Evolutionary conservation across 1,140 invertebrate genomes (phyloP).

Genomic region (Apolygus lucorum): DNA sequence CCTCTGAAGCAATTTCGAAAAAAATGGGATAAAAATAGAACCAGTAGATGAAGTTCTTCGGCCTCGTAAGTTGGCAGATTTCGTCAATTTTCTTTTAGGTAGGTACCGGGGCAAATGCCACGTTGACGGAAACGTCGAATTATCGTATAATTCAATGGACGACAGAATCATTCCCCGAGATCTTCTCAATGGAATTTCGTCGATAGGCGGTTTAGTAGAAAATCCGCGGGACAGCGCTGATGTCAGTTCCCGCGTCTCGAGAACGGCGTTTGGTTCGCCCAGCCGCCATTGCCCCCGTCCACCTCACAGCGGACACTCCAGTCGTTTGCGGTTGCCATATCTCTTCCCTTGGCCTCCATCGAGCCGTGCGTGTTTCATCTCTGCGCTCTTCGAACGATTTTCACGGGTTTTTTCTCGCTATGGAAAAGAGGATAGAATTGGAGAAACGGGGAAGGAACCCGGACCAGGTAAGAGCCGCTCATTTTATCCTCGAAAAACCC

Average conservation of each 20-base stretch:
- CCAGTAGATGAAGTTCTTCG: no score
- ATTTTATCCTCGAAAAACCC: neutral
- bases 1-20: no score
- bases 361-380: neutral
- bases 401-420: conserved; percentile 36
- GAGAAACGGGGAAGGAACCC: conserved; percentile 76
- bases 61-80: no score
- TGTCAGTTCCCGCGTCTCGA: conserved; percentile 24
- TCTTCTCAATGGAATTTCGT: no score
- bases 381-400: neutral
- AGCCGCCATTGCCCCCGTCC: conserved; percentile 33
- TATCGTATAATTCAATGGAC: no score
- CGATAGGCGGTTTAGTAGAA: no score
- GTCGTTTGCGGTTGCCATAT: neutral
- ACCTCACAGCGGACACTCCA: neutral
- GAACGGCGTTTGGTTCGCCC: conserved; percentile 32
- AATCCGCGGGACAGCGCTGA: conserved; percentile 2
- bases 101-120: no score
- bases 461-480: conserved; percentile 58
- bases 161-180: no score
- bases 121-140: no score
- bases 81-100: no score
- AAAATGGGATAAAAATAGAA: no score
- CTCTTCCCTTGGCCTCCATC: neutral
- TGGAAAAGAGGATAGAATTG: conserved; percentile 88